Evolutionary conservation across 2,797 vertebrate species (phyloP), one percentile per base, ranked within the genome.

Genomic region (Neosilurus hyrtlii): DNA sequence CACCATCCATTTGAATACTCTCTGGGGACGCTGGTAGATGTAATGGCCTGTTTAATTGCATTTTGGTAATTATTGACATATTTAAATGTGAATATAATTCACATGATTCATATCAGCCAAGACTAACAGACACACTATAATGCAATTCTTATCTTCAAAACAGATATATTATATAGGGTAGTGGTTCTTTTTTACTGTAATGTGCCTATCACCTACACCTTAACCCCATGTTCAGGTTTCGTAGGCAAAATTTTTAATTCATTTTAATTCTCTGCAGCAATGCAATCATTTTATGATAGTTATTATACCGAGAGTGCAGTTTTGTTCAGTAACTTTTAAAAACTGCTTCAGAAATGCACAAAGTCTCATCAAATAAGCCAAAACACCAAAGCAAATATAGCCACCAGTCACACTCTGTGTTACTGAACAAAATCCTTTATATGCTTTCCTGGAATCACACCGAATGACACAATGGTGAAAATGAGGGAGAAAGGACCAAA

Each of bases 401-500:
- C 35, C 70, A 26, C 15, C 78, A 79, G 70, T 77, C 77, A 72
- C 78, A 66, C 81, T 84, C 79, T 79, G 77, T 75, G 63, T 66
- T 73, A 81, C 35, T 74, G 71, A 59, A 77, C 77, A 79, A 63
- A 66, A 75, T 63, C 81, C 76, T 87, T 85, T 83, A 83, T 84
- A 83, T 16, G 89, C 87, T 74, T 82, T 81, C 87, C 67, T 62
- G 86, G 24, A 72, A 90, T 70, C 88, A 83, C 71, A 51, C 15
- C 56, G 78, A 66, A 76, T 61, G 86, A 85, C 72, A 85, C 82
- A 86, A 86, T 82, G 79, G 63, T 67, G 62, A 88, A 84, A 86
- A 85, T 59, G 72, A 82, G 68, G 37, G 56, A 65, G 57, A 92
- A 91, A 89, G 83, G 88, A 63, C 56, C 82, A 83, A 89, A 89